phyloP scores from a whole-genome alignment of 2,113 vertebrate species.

The Sturnus vulgaris region DNA sequence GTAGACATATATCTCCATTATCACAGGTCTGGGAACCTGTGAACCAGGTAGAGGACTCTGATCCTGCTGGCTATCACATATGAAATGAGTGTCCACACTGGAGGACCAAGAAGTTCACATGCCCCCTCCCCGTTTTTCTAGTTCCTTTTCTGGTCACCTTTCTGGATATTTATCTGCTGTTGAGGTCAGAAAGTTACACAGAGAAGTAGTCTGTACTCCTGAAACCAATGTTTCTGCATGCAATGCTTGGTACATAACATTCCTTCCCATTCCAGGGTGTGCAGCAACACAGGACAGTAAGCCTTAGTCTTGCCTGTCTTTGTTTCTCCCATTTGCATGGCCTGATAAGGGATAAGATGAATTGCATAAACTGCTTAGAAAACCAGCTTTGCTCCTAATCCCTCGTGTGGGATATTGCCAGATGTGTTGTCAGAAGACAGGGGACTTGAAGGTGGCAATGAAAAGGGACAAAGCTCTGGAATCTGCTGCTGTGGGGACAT shows the following conservation, averaged over 20 bases:
- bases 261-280: not conserved
- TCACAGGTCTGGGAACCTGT: not conserved
- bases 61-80: not conserved
- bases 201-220: not conserved
- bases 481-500: not conserved
- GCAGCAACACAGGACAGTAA: not conserved
- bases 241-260: accelerated
- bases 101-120: not conserved
- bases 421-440: not conserved
- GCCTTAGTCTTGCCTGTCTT: not conserved
- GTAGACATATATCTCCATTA: not conserved
- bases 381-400: not conserved
- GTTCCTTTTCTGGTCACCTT: not conserved
- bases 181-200: not conserved
- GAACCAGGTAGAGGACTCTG: not conserved
- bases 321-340: not conserved
- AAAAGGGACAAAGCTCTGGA: not conserved
- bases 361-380: not conserved
- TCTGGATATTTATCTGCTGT: not conserved
- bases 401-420: not conserved
- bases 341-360: not conserved
- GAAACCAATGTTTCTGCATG: not conserved
- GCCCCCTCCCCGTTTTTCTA: not conserved
- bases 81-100: not conserved
- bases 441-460: not conserved